Conservation (phyloP, 2,888 invertebrate genomes). For the Drosophila hamatofila region DNA sequence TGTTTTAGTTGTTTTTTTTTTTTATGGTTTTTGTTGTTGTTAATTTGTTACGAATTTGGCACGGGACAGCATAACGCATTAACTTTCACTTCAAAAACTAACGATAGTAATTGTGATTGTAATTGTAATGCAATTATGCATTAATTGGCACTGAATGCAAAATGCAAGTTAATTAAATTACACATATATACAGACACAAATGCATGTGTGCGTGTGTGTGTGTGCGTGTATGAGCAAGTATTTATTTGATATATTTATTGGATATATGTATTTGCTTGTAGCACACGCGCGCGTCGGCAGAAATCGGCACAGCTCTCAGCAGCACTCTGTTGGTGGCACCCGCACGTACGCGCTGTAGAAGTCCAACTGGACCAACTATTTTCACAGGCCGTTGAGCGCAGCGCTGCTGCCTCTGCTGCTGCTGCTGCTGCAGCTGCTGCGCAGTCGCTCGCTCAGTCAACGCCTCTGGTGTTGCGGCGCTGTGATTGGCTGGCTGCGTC, state of each 20-base stretch:
- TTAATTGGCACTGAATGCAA: conserved; percentile 45
- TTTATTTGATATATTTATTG: no score
- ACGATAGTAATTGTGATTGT: conserved; percentile 38
- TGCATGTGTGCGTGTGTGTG: background rate
- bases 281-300: conserved; percentile 50
- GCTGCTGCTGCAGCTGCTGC: conserved; percentile 56
- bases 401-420: conserved; percentile 19
- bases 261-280: conserved; percentile 16
- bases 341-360: conserved; percentile 82
- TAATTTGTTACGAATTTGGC: conserved; percentile 45
- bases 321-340: conserved; percentile 62
- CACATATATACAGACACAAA: background rate
- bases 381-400: conserved; percentile 40
- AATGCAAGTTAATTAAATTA: conserved; percentile 51
- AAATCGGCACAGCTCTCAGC: conserved; percentile 38
- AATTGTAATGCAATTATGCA: conserved; percentile 40
- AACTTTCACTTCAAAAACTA: conserved; percentile 44
- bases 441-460: conserved; percentile 61
- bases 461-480: conserved; percentile 49
- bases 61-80: conserved; percentile 48
- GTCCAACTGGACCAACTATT: conserved; percentile 77
- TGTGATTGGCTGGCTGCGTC: conserved; percentile 52
- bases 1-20: conserved; percentile 18
- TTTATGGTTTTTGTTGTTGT: conserved; percentile 20
- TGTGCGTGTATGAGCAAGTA: conserved; percentile 18